These are phyloP conservation scores for Lasioglossum pauxillum DNA, from an alignment of 2,888 invertebrate genomes.

Conservation along the genomic window DNA sequence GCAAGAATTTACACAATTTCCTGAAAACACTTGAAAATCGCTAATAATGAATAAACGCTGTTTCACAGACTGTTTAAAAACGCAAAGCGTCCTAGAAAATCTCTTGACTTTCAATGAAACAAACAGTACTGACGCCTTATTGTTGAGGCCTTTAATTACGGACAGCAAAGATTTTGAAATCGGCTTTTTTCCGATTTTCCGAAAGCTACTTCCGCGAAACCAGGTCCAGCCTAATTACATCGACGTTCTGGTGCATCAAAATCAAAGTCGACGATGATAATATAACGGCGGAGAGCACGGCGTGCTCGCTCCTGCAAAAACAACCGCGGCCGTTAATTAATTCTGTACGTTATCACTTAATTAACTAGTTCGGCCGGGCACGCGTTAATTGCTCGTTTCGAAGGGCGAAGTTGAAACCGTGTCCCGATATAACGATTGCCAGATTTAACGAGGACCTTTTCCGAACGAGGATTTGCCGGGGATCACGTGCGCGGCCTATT, in stretches of 20 bases:
- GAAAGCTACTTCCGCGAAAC: background rate
- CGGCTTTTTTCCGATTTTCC: too few species aligned
- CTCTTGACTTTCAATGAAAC: too few species aligned
- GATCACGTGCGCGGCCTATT: background rate
- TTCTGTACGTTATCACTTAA: conserved; percentile 25
- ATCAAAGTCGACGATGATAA: background rate
- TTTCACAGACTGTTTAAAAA: too few species aligned
- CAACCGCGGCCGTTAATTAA: conserved; percentile 33
- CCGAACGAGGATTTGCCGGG: background rate
- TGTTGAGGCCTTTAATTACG: too few species aligned
- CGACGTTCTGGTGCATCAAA: background rate
- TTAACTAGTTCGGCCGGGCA: conserved; percentile 1
- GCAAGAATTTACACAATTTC: too few species aligned
- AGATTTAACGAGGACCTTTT: background rate
- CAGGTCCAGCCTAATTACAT: background rate
- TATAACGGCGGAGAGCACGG: background rate
- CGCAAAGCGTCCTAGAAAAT: too few species aligned
- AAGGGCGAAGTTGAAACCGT: conserved; percentile 7
- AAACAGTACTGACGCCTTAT: too few species aligned
- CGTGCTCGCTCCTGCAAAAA: background rate
- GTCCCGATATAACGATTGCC: background rate
- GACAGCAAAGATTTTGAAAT: too few species aligned
- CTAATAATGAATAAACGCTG: too few species aligned
- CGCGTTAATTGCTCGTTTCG: conserved; percentile 10
- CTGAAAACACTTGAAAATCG: too few species aligned